Conservation (phyloP, 2,888 invertebrate species). For the Merodon equestris region DNA sequence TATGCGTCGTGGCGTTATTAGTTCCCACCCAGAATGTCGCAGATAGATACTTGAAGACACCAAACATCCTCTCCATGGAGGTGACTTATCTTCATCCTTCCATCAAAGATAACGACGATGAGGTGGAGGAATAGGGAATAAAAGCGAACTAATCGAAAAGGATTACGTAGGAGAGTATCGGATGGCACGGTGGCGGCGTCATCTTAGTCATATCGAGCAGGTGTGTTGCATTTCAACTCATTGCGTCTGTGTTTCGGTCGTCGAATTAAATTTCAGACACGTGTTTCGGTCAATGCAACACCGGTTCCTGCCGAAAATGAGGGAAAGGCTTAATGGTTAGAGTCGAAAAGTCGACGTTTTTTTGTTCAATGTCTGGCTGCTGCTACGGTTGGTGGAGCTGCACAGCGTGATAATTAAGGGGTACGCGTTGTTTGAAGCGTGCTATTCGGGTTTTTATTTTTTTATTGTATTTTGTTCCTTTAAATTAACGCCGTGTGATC, state of each 20-base stretch:
- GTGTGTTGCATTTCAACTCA: constrained; percentile 64
- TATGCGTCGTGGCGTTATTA: constrained; percentile 54
- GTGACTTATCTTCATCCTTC: constrained; percentile 53
- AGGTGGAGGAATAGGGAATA: constrained; percentile 9
- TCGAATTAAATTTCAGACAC: constrained; percentile 63
- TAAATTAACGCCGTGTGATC: too few species aligned
- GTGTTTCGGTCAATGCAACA: constrained; percentile 48
- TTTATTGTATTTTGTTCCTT: neutral
- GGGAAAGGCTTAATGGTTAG: constrained; percentile 46
- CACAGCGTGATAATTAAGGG: constrained; percentile 44
- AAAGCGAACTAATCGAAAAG: constrained; percentile 58
- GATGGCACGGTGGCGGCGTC: neutral
- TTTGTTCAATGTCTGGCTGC: neutral
- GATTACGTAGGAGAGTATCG: constrained; percentile 31
- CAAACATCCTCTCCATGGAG: constrained; percentile 33
- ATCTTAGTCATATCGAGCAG: constrained; percentile 38
- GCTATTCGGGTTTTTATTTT: constrained; percentile 17
- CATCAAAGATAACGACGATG: constrained; percentile 33
- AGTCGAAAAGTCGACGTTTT: constrained; percentile 38
- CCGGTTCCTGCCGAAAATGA: constrained; percentile 6
- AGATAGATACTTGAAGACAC: constrained; percentile 31
- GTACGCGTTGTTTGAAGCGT: constrained; percentile 54
- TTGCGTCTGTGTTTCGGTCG: constrained; percentile 25
- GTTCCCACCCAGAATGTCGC: too few species aligned
- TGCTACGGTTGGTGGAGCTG: constrained; percentile 8